A percentile compares a stretch with the other conserved stretches of the same genome.
These are phyloP conservation scores for Sylvia borin DNA, from an alignment of 2,797 vertebrate genomes.

Conservation along the genomic window DNA sequence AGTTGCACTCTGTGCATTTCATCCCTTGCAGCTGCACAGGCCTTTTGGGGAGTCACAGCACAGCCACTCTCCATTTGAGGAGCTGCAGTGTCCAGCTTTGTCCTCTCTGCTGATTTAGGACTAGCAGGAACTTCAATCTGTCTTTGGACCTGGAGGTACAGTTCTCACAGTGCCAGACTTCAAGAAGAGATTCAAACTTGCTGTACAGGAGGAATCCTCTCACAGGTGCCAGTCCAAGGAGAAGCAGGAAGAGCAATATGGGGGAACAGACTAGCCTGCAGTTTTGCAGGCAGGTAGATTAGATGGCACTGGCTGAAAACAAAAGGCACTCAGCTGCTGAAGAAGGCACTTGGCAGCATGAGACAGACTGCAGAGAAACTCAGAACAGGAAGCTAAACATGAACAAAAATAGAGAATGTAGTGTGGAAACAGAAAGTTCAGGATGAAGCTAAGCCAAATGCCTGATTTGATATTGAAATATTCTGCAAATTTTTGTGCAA, in stretches of 20 bases:
- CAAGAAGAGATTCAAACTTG: neutral
- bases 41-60: neutral
- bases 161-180: neutral
- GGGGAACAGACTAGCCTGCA: neutral
- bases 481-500: neutral
- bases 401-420: neutral
- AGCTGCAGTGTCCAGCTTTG: neutral
- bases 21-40: accelerated
- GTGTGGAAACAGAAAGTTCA: neutral
- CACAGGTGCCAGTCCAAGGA: neutral
- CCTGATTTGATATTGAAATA: neutral
- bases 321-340: neutral
- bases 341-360: neutral
- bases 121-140: neutral
- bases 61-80: neutral
- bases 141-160: neutral
- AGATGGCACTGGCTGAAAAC: neutral
- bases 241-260: neutral
- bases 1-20: neutral
- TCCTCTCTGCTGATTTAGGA: neutral
- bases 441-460: neutral
- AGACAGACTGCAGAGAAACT: neutral
- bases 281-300: neutral
- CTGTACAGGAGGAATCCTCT: neutral
- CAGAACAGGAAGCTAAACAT: neutral